Evolutionary conservation across 2,113 vertebrate genomes (phyloP).

Genomic region (Upupa epops): DNA sequence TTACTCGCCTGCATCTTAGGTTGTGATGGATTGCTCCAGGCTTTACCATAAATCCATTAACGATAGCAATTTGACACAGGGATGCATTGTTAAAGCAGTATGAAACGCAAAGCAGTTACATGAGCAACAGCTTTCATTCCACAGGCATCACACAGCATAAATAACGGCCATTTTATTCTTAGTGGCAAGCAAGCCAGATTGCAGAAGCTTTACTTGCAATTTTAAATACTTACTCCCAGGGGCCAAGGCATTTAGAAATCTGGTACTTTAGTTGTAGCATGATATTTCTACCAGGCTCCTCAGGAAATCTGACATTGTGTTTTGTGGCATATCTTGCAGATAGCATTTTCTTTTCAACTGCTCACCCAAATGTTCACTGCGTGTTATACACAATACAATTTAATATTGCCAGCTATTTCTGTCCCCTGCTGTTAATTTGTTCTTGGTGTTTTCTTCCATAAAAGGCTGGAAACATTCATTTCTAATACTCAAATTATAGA

Average conservation of each 20-base stretch:
- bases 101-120: neutral
- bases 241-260: slow-evolving; percentile 10
- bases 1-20: neutral
- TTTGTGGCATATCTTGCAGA: slow-evolving; percentile 24
- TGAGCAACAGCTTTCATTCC: neutral
- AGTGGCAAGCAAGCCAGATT: neutral
- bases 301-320: slow-evolving; percentile 10
- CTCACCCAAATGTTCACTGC: slow-evolving; percentile 8
- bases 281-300: slow-evolving; percentile 28
- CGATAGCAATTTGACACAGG: neutral
- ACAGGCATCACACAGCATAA: neutral
- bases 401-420: neutral
- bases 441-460: neutral
- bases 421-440: neutral
- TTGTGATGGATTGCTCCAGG: neutral
- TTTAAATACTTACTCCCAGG: neutral
- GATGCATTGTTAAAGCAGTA: neutral
- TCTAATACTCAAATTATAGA: slow-evolving; percentile 1
- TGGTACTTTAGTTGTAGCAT: neutral
- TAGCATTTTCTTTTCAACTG: neutral
- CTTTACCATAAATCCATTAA: slow-evolving; percentile 1
- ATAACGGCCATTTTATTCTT: neutral
- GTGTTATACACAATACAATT: neutral
- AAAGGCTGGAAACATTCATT: neutral
- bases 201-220: neutral